Evolutionary conservation across 2,113 vertebrate species (phyloP), one percentile per base, ranked within the genome.

Genomic region (Urocitellus parryii): DNA sequence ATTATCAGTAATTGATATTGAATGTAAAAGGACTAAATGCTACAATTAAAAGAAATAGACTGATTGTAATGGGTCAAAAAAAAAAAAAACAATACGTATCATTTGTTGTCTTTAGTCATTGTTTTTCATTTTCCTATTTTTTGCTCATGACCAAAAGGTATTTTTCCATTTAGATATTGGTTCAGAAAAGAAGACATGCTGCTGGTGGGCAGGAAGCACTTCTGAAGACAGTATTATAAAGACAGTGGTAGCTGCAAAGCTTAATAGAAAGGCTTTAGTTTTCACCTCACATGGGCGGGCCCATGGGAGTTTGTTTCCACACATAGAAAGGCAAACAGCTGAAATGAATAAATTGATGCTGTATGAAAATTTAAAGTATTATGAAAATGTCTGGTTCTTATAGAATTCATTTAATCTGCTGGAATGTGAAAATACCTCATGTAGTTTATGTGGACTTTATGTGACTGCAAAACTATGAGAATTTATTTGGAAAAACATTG

Each of bases 401-500:
- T 27, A 32, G 25, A 93, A 84, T 76, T 83, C 67, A 74, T 83
- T 53, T 42, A 79, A 84, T 16, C 37, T 84, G 16, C 22, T 4
- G 51, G 17, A 24, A 84, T 53, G 8, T 77, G 72, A 29, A 84
- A 95, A 84, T 72, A 56, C 20, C 17, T 39, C 14, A 63, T 25
- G 2, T 1, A 20, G 1, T 89, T 65, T 65, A 82, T 25, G 51
- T 42, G 25, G 29, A 77, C 4, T 81, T 95, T 34, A 68, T 88
- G 37, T n/a, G 25, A 89, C 13, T 51, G 17, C 9, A 80, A 86
- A 94, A 82, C 32, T 81, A 8, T 34, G 68, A 86, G 32, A 76
- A 77, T 92, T 84, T 65, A 89, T 91, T 67, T 85, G 42, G 32
- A 58, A 39, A 91, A 85, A 72, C 25, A 56, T 20, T 91, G 9